Evolutionary conservation across 2,113 vertebrate species (phyloP).

Genomic region (Limnothrissa miodon): DNA sequence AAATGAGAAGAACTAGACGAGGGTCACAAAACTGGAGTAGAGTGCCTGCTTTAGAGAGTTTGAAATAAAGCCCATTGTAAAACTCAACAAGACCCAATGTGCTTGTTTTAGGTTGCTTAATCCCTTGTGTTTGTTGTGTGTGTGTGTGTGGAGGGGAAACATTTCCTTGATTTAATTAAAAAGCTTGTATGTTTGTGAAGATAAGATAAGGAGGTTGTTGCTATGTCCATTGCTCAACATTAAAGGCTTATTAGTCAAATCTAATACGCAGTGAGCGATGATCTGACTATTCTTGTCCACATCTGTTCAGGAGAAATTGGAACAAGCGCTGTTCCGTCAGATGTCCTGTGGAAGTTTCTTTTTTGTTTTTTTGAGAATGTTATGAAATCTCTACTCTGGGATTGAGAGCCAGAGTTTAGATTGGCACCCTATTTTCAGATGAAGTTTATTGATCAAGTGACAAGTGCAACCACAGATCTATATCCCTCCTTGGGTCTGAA

Average conservation of each 20-base stretch:
- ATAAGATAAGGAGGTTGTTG: neutral
- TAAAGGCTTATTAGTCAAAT: neutral
- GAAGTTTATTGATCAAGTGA: neutral
- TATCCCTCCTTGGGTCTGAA: neutral
- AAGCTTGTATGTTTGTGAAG: neutral
- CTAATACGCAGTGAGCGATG: neutral
- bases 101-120: too few species aligned
- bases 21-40: neutral
- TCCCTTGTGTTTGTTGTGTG: neutral
- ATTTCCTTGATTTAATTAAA: neutral
- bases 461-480: neutral
- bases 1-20: neutral
- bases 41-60: neutral
- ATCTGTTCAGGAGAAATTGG: neutral
- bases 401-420: neutral
- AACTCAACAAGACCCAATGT: neutral
- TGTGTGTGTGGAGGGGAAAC: neutral
- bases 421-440: conserved; percentile 1
- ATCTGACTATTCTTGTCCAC: neutral
- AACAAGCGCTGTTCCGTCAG: neutral
- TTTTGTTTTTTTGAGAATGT: neutral
- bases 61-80: neutral
- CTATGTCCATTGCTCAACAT: neutral
- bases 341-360: neutral
- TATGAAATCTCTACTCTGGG: neutral